Evolutionary conservation across 2,113 vertebrate genomes (phyloP).

Genomic region (Tringa solitaria): DNA sequence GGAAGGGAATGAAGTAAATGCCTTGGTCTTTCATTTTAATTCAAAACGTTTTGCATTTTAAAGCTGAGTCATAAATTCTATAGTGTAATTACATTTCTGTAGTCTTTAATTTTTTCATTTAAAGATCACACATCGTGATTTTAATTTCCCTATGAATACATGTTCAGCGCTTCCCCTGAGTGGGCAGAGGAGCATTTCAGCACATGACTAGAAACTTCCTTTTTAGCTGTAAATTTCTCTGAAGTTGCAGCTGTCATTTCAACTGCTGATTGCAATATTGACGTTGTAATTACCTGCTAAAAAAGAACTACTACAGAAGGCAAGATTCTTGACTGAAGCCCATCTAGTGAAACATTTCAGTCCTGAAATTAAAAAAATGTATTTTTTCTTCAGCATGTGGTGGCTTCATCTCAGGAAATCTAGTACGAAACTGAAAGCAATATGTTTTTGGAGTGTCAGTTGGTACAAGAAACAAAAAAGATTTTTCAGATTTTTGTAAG

Average conservation of each 20-base stretch:
- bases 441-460: neutral
- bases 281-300: neutral
- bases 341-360: neutral
- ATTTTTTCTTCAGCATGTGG: neutral
- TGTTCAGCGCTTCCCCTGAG: neutral
- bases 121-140: conserved; percentile 42
- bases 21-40: conserved; percentile 31
- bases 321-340: neutral
- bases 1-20: conserved; percentile 41
- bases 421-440: neutral
- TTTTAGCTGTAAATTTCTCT: conserved; percentile 14
- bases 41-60: conserved; percentile 34
- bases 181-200: neutral
- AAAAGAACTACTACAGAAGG: neutral
- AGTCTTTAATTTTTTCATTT: conserved; percentile 61
- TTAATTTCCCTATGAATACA: neutral
- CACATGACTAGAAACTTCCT: conserved; percentile 1
- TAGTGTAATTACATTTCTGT: conserved; percentile 43
- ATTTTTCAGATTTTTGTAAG: neutral
- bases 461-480: neutral
- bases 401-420: neutral
- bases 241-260: conserved; percentile 32
- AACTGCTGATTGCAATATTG: conserved; percentile 13
- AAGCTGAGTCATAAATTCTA: conserved; percentile 56
- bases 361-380: neutral